Percentiles rank a stretch among this genome's conserved stretches.
These are phyloP conservation scores for Caenorhabditis sulstoni DNA, from an alignment of 2,888 invertebrate genomes.

Conservation along the genomic window DNA sequence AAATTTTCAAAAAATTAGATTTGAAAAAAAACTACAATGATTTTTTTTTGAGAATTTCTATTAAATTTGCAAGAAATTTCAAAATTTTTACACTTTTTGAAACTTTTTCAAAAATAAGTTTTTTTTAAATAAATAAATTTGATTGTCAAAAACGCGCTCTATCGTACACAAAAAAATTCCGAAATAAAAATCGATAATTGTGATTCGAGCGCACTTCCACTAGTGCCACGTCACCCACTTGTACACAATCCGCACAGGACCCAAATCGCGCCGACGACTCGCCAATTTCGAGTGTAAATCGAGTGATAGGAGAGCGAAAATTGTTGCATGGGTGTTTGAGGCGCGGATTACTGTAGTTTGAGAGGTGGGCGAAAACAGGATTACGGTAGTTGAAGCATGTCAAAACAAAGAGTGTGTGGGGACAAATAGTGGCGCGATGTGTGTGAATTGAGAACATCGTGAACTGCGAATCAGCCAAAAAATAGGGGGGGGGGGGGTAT, in stretches of 20 bases:
- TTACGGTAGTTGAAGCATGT: constrained; percentile 56
- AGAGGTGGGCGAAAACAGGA: constrained; percentile 4
- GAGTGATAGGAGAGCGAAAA: constrained; percentile 70
- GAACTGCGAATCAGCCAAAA: not conserved
- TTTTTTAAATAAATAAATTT: too few species aligned
- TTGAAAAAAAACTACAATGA: too few species aligned
- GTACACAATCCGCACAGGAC: constrained; percentile 94
- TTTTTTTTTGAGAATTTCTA: too few species aligned
- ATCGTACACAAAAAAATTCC: too few species aligned
- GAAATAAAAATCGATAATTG: too few species aligned
- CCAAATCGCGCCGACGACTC: constrained; percentile 96
- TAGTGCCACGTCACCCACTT: too few species aligned
- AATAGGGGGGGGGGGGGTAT: not conserved
- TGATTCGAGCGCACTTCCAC: not conserved
- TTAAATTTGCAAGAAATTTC: too few species aligned
- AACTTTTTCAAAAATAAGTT: too few species aligned
- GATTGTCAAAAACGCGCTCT: too few species aligned
- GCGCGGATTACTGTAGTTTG: constrained; percentile 29
- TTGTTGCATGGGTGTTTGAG: constrained; percentile 62
- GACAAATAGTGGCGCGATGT: not conserved
- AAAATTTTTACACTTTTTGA: too few species aligned
- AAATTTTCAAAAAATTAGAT: too few species aligned
- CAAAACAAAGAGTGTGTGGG: constrained; percentile 11
- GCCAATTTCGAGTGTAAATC: constrained; percentile 82
- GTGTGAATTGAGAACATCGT: constrained; percentile 9